phyloP scores from a whole-genome alignment of 2,113 vertebrate species.

The Caretta caretta region DNA sequence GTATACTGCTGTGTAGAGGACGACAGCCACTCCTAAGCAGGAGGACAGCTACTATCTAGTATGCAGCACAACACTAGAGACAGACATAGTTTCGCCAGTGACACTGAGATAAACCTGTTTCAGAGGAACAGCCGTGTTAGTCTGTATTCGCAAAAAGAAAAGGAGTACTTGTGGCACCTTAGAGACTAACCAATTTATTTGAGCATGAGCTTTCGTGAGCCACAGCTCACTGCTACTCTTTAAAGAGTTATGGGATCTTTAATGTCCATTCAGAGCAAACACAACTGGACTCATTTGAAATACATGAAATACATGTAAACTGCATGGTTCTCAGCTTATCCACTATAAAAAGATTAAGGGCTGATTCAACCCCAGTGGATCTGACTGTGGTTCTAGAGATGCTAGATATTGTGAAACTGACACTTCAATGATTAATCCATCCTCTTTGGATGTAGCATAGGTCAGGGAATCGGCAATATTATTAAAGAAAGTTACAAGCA shows the following conservation, averaged over 20 bases:
- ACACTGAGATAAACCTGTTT: neutral
- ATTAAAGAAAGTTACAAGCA: neutral
- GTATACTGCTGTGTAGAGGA: neutral
- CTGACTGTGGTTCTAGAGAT: neutral
- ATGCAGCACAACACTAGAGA: neutral
- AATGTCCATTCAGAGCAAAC: neutral
- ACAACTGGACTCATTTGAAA: neutral
- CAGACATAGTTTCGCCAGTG: neutral
- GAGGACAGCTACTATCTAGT: neutral
- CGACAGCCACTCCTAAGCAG: neutral
- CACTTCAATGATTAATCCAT: neutral
- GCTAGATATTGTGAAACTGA: neutral
- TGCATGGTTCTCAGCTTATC: neutral
- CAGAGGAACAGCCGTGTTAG: no score
- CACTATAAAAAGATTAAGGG: neutral
- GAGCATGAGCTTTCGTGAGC: no score
- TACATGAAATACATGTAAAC: neutral
- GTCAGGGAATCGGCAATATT: neutral
- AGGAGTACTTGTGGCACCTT: no score
- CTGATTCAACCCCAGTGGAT: neutral
- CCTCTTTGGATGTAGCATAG: neutral
- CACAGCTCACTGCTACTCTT: no score
- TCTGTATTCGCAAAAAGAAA: no score
- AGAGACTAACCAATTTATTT: no score
- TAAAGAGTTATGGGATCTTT: neutral